Conservation (phyloP, 2,797 vertebrate species). For the Smutsia gigantea region DNA sequence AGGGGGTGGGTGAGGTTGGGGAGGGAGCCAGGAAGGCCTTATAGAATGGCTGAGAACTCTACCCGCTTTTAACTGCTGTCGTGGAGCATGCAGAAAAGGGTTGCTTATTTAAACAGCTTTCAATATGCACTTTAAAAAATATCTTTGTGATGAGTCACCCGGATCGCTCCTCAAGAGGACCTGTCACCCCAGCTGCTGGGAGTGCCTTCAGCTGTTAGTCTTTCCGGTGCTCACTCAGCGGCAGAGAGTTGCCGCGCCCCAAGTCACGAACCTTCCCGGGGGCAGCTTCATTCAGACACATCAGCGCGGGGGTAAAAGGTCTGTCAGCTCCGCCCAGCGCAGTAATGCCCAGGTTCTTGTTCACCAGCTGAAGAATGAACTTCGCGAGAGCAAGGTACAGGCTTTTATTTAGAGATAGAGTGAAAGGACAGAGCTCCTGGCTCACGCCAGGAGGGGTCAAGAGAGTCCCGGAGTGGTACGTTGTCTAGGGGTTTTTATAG, state of each 20-base stretch:
- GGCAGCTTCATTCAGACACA: neutral
- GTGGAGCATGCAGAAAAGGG: neutral
- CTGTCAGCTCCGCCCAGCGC: too few relatives aligned
- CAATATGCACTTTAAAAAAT: neutral
- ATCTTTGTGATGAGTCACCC: neutral
- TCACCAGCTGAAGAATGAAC: too few relatives aligned
- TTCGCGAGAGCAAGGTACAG: too few relatives aligned
- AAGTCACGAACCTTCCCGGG: rapidly evolving
- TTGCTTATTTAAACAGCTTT: neutral
- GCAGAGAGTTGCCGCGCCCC: neutral
- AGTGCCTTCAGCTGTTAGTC: neutral
- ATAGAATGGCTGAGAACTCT: neutral
- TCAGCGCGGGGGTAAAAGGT: too few relatives aligned
- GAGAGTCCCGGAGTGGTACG: too few relatives aligned
- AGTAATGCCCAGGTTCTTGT: too few relatives aligned
- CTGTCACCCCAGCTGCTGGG: neutral
- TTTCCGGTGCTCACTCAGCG: neutral
- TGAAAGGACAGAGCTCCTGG: too few relatives aligned
- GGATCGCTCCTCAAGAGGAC: neutral
- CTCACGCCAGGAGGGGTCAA: too few relatives aligned
- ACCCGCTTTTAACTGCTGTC: neutral
- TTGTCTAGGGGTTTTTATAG: too few relatives aligned
- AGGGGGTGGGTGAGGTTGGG: neutral
- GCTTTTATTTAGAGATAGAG: too few relatives aligned
- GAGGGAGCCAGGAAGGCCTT: neutral